These are phyloP conservation scores for Apodemia zela DNA, from an alignment of 2,888 invertebrate species.

Conservation along the genomic window DNA sequence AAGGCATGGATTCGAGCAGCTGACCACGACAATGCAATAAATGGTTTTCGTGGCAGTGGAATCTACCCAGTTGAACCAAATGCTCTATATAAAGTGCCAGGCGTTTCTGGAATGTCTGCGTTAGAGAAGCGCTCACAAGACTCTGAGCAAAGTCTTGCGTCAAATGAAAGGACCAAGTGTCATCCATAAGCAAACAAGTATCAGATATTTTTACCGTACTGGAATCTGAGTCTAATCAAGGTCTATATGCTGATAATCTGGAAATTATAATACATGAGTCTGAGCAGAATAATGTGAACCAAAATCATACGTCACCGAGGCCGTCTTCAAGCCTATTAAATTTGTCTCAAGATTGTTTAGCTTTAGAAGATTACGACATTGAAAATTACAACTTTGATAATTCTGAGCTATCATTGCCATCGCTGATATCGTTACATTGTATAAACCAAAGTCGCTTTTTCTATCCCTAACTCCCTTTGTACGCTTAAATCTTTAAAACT, in stretches of 20 bases:
- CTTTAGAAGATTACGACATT: slow-evolving; percentile 24
- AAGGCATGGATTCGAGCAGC: no score
- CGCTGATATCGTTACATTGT: slow-evolving; percentile 25
- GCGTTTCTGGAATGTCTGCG: slow-evolving; percentile 22
- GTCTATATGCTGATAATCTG: slow-evolving; percentile 12
- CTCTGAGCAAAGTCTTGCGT: slow-evolving; percentile 21
- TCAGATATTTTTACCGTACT: slow-evolving; percentile 19
- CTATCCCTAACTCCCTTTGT: no score
- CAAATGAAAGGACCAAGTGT: slow-evolving; percentile 21
- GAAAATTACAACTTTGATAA: slow-evolving; percentile 28
- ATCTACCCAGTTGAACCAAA: slow-evolving; percentile 27
- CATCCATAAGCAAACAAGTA: slow-evolving; percentile 23
- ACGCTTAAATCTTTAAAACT: no score
- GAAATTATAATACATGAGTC: slow-evolving; percentile 22
- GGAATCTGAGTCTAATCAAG: slow-evolving; percentile 23
- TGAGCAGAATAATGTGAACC: no score
- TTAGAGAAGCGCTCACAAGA: slow-evolving; percentile 22
- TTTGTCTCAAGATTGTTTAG: slow-evolving; percentile 28
- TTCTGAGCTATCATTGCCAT: slow-evolving; percentile 30
- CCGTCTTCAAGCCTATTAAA: slow-evolving; percentile 20
- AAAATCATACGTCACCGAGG: background rate
- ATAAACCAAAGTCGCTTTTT: no score
- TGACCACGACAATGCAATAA: no score
- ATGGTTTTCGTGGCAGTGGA: slow-evolving; percentile 26
- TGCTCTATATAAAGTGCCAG: slow-evolving; percentile 18